Base-by-base conservation (phyloP, 2,797 vertebrate genomes). In the Ispidina picta region DNA sequence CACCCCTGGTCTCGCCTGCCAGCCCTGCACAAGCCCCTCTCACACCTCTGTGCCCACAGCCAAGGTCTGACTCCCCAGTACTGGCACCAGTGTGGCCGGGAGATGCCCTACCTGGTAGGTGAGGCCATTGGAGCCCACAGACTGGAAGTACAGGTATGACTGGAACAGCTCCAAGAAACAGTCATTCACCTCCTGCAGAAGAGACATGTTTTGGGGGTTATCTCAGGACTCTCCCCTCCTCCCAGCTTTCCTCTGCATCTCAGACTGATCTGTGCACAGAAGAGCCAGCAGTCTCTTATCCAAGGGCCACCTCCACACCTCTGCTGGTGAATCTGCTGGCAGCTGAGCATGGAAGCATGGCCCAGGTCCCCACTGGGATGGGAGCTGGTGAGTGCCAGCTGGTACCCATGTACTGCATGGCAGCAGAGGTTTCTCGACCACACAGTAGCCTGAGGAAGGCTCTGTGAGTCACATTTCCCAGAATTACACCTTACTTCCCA, bases 111-210 rank as follows among this genome's bases (percentile, higher is more conserved):
- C 99, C 98, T 99, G 99, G 95, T 99, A 99, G 39, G 98, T 99
- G 92, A 99, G 96, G 82, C 98, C 98, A 0, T 97, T 98, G 16
- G 98, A 97, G 86, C 98, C 98, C 60, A 97, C 96, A 20, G 99
- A 99, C 91, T 99, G 98, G 94, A 99, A 99, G 96, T 99, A 99
- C 88, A 99, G 98, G 96, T 99, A 98, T 65, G 98, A 98, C 94
- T 99, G 98, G 96, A 99, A 99, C 15, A 99, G 97, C 92, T 99
- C 99, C 98, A 99, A 96, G 96, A 98, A 99, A 96, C 99, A 99
- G 93, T 99, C 98, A 2, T 98, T 98, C 90, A 98, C 80, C 85
- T 99, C 99, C 99, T 99, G 95, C 41, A 79, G 72, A 65, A 51
- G 65, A 96, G 26, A 92, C n/a, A 25, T 29, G 16, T 10, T 4